Percentiles rank a stretch among this genome's conserved stretches.
phyloP scores from a whole-genome alignment of 1,140 invertebrate genomes.

The Drosophila sp. region DNA sequence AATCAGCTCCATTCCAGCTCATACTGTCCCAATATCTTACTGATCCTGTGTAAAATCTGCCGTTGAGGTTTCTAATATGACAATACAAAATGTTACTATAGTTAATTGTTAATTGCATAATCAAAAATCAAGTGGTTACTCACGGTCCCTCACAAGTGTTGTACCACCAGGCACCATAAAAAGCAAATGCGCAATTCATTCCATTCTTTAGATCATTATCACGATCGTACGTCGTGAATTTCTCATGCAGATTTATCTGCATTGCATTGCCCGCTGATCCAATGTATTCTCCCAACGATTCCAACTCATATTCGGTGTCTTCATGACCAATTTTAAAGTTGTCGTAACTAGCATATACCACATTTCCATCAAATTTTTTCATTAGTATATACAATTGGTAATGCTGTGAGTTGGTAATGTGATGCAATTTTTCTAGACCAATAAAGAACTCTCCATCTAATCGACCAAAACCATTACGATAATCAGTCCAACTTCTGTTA shows the following conservation, averaged over 20 bases:
- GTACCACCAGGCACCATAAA: not conserved
- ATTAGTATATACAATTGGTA: slow-evolving; percentile 5
- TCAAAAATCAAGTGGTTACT: not conserved
- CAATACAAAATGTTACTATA: too few species aligned
- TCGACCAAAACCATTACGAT: not conserved
- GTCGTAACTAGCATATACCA: not conserved
- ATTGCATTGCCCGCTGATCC: not conserved
- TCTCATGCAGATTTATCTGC: not conserved
- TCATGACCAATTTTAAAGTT: slow-evolving; percentile 1
- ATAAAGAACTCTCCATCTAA: slow-evolving; percentile 13
- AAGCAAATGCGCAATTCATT: not conserved
- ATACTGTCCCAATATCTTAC: too few species aligned
- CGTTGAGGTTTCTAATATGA: too few species aligned
- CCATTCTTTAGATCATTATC: not conserved
- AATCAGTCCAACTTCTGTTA: slow-evolving; percentile 10
- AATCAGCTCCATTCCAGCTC: too few species aligned
- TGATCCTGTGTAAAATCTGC: too few species aligned
- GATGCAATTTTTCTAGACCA: slow-evolving; percentile 15
- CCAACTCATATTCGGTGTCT: not conserved
- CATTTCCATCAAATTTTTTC: not conserved
- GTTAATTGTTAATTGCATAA: too few species aligned
- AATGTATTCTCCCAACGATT: not conserved
- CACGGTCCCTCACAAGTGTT: not conserved
- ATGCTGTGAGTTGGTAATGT: not conserved
- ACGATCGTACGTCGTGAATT: not conserved